phyloP scores from a whole-genome alignment of 2,888 invertebrate genomes.

The Malacosoma neustria region DNA sequence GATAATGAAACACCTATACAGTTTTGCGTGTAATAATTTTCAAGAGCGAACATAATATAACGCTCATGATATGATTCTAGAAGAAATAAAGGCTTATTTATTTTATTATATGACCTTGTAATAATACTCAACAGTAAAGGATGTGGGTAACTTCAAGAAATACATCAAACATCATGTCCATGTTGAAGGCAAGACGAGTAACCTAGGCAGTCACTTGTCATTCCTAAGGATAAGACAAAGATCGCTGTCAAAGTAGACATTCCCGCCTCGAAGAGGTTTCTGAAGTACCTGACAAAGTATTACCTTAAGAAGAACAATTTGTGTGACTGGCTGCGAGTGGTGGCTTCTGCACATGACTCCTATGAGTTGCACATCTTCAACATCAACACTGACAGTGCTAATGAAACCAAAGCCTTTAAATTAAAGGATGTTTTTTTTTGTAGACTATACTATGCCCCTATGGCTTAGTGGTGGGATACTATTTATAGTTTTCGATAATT shows the following conservation, averaged over 20 bases:
- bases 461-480: too few relatives aligned
- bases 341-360: constrained; percentile 96
- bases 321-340: constrained; percentile 98
- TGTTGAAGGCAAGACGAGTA: constrained; percentile 96
- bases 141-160: constrained; percentile 95
- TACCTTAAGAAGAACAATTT: constrained; percentile 99
- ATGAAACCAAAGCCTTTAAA: constrained; percentile 82
- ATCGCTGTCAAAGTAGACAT: constrained; percentile 88
- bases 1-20: too few relatives aligned
- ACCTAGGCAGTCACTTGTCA: constrained; percentile 92
- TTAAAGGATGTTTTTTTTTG: constrained; percentile 67
- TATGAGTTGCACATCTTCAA: constrained; percentile 99
- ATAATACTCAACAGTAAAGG: too few relatives aligned
- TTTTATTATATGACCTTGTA: too few relatives aligned
- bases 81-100: too few relatives aligned
- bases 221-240: constrained; percentile 95
- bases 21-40: too few relatives aligned
- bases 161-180: constrained; percentile 93
- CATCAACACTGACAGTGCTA: constrained; percentile 83
- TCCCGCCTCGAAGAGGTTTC: constrained; percentile 89
- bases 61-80: too few relatives aligned
- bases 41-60: too few relatives aligned
- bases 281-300: constrained; percentile 99
- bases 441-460: too few relatives aligned
- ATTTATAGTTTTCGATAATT: too few relatives aligned